Evolutionary conservation across 2,888 invertebrate species (phyloP).

Genomic region (Microplitis deprimator): DNA sequence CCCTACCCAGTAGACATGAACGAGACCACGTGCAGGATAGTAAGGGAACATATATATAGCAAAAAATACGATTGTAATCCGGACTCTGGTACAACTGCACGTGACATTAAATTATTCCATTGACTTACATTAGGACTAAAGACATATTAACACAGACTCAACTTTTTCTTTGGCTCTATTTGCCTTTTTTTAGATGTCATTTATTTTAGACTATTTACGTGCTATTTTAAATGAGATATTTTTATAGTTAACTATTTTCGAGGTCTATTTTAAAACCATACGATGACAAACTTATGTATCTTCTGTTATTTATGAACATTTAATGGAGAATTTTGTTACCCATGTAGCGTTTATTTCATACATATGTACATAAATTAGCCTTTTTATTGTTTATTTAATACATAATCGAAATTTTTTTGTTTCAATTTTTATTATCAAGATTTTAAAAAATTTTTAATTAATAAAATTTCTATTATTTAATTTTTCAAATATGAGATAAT

Average conservation of each 20-base stretch:
- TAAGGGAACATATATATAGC: conserved; percentile 33
- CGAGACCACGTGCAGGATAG: conserved; percentile 47
- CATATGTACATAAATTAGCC: too few relatives aligned
- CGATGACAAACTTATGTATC: background rate
- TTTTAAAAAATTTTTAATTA: too few relatives aligned
- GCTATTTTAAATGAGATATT: background rate
- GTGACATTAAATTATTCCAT: conserved; percentile 40
- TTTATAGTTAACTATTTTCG: background rate
- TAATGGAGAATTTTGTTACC: background rate
- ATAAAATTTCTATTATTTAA: too few relatives aligned
- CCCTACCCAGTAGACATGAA: conserved; percentile 54
- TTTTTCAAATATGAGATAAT: too few relatives aligned
- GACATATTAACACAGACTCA: conserved; percentile 1
- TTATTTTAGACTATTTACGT: conserved; percentile 1
- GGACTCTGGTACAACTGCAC: conserved; percentile 26
- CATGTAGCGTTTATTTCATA: background rate
- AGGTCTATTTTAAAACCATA: background rate
- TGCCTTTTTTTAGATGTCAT: background rate
- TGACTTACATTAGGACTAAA: conserved; percentile 10
- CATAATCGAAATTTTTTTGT: background rate
- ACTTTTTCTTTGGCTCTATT: background rate
- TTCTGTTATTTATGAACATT: conserved; percentile 4
- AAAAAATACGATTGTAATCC: conserved; percentile 28
- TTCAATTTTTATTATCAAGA: too few relatives aligned
- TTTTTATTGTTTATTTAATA: background rate